Evolutionary conservation across 2,113 vertebrate genomes (phyloP).

Genomic region (Gymnogyps californianus): DNA sequence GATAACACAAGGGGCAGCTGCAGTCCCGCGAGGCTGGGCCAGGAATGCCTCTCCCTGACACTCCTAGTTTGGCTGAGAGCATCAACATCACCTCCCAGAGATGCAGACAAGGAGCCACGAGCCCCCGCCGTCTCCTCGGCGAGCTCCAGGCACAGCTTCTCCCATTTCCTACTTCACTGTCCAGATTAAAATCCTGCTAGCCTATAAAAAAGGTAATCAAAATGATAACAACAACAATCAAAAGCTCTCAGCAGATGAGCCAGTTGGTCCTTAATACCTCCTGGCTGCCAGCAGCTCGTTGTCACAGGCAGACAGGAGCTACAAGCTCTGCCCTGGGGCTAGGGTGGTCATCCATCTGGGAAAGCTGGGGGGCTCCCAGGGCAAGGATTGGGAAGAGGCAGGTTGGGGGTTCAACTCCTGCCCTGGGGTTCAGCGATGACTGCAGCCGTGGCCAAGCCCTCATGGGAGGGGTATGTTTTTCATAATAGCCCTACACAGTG

Average conservation of each 20-base stretch:
- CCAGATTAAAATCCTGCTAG: neutral
- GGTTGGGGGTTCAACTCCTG: neutral
- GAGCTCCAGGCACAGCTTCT: neutral
- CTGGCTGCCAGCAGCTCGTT: neutral
- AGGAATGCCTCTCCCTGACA: neutral
- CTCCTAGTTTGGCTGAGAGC: neutral
- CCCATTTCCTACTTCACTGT: neutral
- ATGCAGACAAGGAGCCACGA: neutral
- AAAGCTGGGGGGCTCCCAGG: neutral
- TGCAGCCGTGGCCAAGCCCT: neutral
- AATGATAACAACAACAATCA: neutral
- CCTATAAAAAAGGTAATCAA: neutral
- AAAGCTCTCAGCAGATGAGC: neutral
- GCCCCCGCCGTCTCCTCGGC: rapidly evolving
- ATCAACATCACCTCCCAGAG: neutral
- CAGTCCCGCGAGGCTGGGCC: neutral
- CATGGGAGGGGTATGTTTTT: neutral
- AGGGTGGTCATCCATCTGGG: neutral
- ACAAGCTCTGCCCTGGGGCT: neutral
- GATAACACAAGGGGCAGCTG: neutral
- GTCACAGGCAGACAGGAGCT: neutral
- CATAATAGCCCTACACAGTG: neutral
- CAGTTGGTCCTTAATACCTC: neutral
- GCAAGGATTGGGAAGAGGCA: neutral
- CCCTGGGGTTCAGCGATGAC: neutral